These are phyloP conservation scores for Pemphredon lugubris DNA, from an alignment of 2,888 invertebrate species.

Conservation along the genomic window DNA sequence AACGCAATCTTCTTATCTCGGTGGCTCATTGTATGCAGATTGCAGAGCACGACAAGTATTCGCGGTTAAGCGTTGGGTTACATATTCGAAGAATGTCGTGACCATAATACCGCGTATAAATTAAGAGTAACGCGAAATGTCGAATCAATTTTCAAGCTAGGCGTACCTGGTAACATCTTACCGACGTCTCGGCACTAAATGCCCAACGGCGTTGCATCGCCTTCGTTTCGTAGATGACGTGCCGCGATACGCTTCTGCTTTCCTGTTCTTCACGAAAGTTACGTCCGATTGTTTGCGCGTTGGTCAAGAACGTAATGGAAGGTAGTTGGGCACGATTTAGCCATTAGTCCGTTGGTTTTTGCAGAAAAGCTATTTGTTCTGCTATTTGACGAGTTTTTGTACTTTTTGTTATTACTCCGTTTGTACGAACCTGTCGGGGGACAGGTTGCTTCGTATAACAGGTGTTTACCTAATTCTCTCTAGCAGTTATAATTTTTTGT, in stretches of 20 bases:
- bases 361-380: conserved; percentile 4
- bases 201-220: not conserved
- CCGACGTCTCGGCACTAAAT: not conserved
- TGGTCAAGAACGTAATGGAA: conserved; percentile 40
- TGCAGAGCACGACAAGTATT: conserved; percentile 47
- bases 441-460: too few relatives aligned
- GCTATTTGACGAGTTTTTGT: not conserved
- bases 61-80: conserved; percentile 36
- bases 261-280: conserved; percentile 31
- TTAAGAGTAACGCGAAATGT: not conserved
- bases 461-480: too few relatives aligned
- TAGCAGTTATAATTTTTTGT: too few relatives aligned
- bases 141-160: conserved; percentile 24
- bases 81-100: conserved; percentile 52
- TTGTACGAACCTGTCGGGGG: too few relatives aligned
- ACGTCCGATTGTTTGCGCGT: conserved; percentile 41
- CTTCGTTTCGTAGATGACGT: not conserved
- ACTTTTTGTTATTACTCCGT: too few relatives aligned
- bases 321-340: conserved; percentile 9
- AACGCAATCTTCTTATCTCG: conserved; percentile 44
- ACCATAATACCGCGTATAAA: conserved; percentile 27
- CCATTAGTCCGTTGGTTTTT: conserved; percentile 19
- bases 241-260: not conserved
- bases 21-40: conserved; percentile 54
- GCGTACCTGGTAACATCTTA: not conserved